These are phyloP conservation scores for Thunnus maccoyii DNA, from an alignment of 2,113 vertebrate genomes.

Conservation along the genomic window DNA sequence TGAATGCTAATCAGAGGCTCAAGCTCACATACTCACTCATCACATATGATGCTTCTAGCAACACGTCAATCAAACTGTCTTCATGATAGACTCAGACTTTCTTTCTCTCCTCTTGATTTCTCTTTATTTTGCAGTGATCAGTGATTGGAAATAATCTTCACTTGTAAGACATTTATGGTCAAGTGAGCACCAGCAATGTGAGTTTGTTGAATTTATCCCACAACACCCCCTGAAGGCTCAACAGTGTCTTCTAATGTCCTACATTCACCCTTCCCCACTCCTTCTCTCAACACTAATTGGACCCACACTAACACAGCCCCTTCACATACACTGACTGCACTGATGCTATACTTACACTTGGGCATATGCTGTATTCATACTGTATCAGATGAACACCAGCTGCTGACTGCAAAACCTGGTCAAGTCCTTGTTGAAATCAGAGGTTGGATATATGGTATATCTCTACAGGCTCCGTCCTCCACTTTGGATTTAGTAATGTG, in stretches of 20 bases:
- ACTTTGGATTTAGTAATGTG: neutral
- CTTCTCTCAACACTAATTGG: conserved; percentile 56
- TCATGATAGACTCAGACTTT: neutral
- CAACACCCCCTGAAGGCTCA: conserved; percentile 46
- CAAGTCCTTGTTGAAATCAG: conserved; percentile 26
- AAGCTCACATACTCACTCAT: conserved; percentile 33
- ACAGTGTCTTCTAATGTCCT: conserved; percentile 27
- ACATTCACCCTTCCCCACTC: conserved; percentile 40
- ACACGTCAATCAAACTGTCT: conserved; percentile 46
- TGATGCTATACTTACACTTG: conserved; percentile 33
- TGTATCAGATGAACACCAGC: conserved; percentile 58
- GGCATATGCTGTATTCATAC: conserved; percentile 52
- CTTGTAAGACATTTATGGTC: conserved; percentile 31
- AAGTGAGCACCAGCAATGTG: conserved; percentile 19
- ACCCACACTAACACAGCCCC: conserved; percentile 18
- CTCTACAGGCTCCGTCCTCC: neutral
- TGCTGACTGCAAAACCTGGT: conserved; percentile 33
- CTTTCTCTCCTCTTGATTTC: neutral
- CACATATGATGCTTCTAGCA: conserved; percentile 38
- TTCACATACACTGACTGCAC: conserved; percentile 11
- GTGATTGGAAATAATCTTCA: conserved; percentile 44
- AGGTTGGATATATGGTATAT: neutral
- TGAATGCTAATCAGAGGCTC: conserved; percentile 44
- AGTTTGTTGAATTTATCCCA: conserved; percentile 49
- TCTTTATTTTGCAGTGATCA: conserved; percentile 24